phyloP scores from a whole-genome alignment of 2,888 invertebrate genomes.

The Carabus problematicus region DNA sequence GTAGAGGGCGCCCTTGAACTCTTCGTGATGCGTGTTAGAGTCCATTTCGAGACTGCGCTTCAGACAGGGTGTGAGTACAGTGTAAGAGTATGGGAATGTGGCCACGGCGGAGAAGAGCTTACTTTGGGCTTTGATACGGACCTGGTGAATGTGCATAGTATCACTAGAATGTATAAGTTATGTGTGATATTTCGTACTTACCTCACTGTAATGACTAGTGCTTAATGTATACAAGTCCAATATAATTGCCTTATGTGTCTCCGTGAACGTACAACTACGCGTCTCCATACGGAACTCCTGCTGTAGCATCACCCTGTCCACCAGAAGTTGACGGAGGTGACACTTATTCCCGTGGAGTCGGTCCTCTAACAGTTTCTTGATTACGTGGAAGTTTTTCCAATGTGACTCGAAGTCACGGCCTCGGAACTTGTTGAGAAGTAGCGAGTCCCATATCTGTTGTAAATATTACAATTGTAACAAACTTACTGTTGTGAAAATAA shows the following conservation, averaged over 20 bases:
- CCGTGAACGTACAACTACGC: slow-evolving; percentile 63
- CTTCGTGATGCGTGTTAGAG: slow-evolving; percentile 69
- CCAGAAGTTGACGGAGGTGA: slow-evolving; percentile 68
- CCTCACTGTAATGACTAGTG: slow-evolving; percentile 72
- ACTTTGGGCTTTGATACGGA: slow-evolving; percentile 72
- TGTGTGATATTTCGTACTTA: too few relatives aligned
- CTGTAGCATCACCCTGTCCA: slow-evolving; percentile 72
- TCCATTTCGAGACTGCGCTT: slow-evolving; percentile 68
- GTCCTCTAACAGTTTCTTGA: slow-evolving; percentile 70
- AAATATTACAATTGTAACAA: slow-evolving; percentile 45
- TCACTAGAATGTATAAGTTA: too few relatives aligned
- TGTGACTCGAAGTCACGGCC: slow-evolving; percentile 68
- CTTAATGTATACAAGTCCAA: slow-evolving; percentile 68
- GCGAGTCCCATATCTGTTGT: slow-evolving; percentile 71
- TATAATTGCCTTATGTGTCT: slow-evolving; percentile 67
- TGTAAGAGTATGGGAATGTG: slow-evolving; percentile 75
- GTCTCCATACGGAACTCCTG: slow-evolving; percentile 65
- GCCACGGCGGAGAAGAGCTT: slow-evolving; percentile 69
- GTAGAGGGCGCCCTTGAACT: slow-evolving; percentile 81
- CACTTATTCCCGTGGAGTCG: slow-evolving; percentile 68
- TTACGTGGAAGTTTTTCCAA: slow-evolving; percentile 70
- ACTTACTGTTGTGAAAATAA: slow-evolving; percentile 10
- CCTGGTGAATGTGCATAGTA: slow-evolving; percentile 54
- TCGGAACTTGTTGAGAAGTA: slow-evolving; percentile 64
- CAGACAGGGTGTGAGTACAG: slow-evolving; percentile 68